Evolutionary conservation across 2,888 invertebrate species (phyloP).

Genomic region (Tetragonula carbonaria): DNA sequence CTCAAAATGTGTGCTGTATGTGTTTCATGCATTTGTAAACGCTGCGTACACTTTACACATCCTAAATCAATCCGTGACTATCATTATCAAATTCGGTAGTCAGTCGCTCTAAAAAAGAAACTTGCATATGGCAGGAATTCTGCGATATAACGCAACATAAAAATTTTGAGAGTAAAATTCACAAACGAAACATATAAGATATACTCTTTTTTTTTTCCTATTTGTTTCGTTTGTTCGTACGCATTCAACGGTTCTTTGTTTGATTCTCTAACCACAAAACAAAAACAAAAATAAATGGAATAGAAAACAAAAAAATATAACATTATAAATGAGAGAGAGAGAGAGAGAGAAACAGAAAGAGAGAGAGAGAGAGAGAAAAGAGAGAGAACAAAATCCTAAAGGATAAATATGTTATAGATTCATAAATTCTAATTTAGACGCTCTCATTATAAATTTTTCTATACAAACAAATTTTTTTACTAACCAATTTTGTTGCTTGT

Average conservation of each 20-base stretch:
- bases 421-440: conserved; percentile 72
- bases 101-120: conserved; percentile 63
- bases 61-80: conserved; percentile 80
- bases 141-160: conserved; percentile 47
- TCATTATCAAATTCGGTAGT: conserved; percentile 79
- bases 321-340: conserved; percentile 3
- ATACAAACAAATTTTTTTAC: conserved; percentile 77
- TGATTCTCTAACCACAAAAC: conserved; percentile 4
- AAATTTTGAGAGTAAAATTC: conserved; percentile 61
- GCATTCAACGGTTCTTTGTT: conserved; percentile 37
- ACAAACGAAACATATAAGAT: conserved; percentile 58
- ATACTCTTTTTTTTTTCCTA: conserved; percentile 19
- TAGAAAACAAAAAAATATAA: conserved; percentile 8
- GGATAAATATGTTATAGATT: conserved; percentile 66
- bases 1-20: conserved; percentile 81
- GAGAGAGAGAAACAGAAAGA: neutral
- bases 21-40: conserved; percentile 77
- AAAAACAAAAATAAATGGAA: conserved; percentile 16
- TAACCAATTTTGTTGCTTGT: conserved; percentile 40
- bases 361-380: too few relatives aligned
- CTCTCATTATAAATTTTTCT: conserved; percentile 71
- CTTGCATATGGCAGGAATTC: conserved; percentile 11
- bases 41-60: conserved; percentile 76
- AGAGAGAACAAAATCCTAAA: neutral
- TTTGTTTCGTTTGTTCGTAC: conserved; percentile 11